Evolutionary conservation across 2,797 vertebrate species (phyloP), one percentile per base, ranked within the genome.

Genomic region (Xenopus petersii): DNA sequence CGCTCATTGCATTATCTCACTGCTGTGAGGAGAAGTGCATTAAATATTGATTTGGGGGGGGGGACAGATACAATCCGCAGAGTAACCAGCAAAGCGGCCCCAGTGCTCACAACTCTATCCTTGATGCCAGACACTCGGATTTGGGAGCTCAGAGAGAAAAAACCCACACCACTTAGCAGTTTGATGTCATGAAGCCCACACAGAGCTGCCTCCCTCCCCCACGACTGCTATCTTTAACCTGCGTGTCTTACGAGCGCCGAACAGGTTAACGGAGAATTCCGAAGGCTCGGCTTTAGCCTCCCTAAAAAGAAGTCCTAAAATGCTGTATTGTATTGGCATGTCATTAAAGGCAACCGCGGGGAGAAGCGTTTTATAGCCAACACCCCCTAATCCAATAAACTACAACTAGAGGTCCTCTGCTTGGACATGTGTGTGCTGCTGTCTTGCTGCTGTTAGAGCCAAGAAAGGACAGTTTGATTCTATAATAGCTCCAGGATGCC

Each of bases 21-120:
- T 79, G 81, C 82, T 79, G 85, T 86, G 78, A 73, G 80, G 79
- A 77, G 80, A 73, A 82, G 85, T 83, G 82, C 80, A 88, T 93
- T 85, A 94, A 92, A 92, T 88, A 91, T 92, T 90, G 87, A 93
- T 90, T 81, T 59, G 26, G 26, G 26, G 74, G 51, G 73, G 69
- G 73, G 73, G 80, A 2, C 55, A 17, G n/a, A 58, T 58, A 17
- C 12, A 11, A 60, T 60, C 58, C 24, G 58, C 58, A 60, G 58
- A 26, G 55, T 51, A 51, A 15, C 49, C 1, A 51, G 15, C 6
- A 51, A 42, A 12, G 4, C 49, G 17, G 54, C 6, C 11, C 21
- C 17, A 12, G 58, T 24, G 9, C 58, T 17, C 12, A 60, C 21
- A 2, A 26, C 58, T n/a, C 75, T 70, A 59, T 70, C 65, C 67